These are phyloP conservation scores for Xestia ashworthii DNA, from an alignment of 2,888 invertebrate species.

Conservation along the genomic window DNA sequence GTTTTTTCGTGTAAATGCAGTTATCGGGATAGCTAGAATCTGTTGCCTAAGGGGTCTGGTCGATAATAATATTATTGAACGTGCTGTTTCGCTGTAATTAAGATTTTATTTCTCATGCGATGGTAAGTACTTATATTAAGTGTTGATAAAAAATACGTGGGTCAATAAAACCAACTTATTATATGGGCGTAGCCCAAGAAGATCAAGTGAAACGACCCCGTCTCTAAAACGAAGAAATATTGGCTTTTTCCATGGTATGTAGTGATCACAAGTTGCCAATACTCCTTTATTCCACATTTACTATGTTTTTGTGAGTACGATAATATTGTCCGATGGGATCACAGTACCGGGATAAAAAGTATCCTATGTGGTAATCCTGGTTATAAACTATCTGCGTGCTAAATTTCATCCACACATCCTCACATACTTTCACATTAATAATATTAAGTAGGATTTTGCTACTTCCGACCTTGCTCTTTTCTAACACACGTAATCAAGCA, in stretches of 20 bases:
- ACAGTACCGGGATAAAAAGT: too few relatives aligned
- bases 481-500: neutral
- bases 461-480: neutral
- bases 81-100: conserved; percentile 46
- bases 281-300: neutral
- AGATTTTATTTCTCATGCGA: conserved; percentile 43
- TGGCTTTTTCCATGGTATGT: neutral
- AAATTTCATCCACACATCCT: too few relatives aligned
- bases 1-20: conserved; percentile 38
- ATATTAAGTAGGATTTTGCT: too few relatives aligned
- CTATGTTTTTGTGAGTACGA: too few relatives aligned
- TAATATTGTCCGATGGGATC: too few relatives aligned
- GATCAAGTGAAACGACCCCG: neutral
- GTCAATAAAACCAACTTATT: conserved; percentile 19
- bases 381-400: too few relatives aligned
- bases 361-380: too few relatives aligned
- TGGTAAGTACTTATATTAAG: conserved; percentile 29
- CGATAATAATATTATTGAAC: conserved; percentile 34
- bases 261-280: too few relatives aligned
- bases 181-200: neutral
- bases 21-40: conserved; percentile 55
- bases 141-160: conserved; percentile 21
- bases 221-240: neutral
- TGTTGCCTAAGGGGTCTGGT: conserved; percentile 48
- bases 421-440: too few relatives aligned